A percentile compares a stretch with the other conserved stretches of the same genome.
Conservation (phyloP, 2,113 vertebrate species). For the Nanorana parkeri region DNA sequence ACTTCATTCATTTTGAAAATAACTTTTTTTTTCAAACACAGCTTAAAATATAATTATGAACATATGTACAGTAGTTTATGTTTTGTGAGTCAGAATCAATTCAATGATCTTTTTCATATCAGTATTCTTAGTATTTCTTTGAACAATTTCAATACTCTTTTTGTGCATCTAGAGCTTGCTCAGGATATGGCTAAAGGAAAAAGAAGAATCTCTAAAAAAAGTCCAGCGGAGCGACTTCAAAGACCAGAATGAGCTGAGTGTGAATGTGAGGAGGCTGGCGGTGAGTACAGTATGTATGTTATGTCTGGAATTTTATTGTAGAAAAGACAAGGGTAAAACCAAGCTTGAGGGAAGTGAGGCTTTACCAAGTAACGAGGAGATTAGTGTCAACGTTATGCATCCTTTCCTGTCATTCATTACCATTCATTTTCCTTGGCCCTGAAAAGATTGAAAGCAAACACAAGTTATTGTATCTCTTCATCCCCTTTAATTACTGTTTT, state of each 20-base stretch:
- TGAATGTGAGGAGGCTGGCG: constrained; percentile 86
- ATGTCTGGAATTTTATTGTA: constrained; percentile 9
- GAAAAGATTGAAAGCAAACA: constrained; percentile 17
- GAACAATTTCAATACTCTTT: not conserved
- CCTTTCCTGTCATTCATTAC: constrained; percentile 26
- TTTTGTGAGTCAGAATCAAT: not conserved
- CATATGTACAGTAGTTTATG: not conserved
- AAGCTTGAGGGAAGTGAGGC: not conserved
- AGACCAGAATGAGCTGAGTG: constrained; percentile 86
- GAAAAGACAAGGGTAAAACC: constrained; percentile 8
- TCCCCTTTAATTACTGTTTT: constrained; percentile 16
- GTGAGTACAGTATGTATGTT: constrained; percentile 76
- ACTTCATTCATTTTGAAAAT: too few species aligned
- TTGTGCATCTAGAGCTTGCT: constrained; percentile 79
- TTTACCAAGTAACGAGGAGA: not conserved
- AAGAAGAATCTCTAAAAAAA: constrained; percentile 86
- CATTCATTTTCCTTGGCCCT: constrained; percentile 10
- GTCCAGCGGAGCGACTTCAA: constrained; percentile 88
- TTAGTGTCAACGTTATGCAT: constrained; percentile 4
- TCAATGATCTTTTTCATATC: not conserved
- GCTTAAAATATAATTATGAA: not conserved
- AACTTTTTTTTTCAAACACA: too few species aligned
- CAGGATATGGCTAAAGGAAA: constrained; percentile 87
- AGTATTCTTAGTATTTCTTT: not conserved
- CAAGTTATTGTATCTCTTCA: not conserved